phyloP scores from a whole-genome alignment of 64 coral and sea anemone genomes.

The Platygyra sinensis region DNA sequence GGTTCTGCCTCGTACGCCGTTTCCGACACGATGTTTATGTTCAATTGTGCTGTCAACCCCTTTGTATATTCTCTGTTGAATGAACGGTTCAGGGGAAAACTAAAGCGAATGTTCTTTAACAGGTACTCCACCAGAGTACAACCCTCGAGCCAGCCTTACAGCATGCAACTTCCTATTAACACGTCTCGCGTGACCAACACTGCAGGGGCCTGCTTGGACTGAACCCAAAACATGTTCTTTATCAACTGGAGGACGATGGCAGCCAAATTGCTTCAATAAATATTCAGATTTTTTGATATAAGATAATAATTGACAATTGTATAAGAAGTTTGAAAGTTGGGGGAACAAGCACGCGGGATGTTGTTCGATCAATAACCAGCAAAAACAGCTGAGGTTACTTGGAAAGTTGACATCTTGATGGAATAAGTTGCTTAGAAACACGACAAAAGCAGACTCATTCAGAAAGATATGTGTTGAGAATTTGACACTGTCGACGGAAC shows the following conservation, averaged over 20 bases:
- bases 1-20: not conserved
- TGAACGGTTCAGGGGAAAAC: constrained; percentile 18
- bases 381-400: too few relatives aligned
- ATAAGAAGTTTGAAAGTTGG: too few relatives aligned
- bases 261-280: too few relatives aligned
- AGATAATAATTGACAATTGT: too few relatives aligned
- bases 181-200: not conserved
- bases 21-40: constrained; percentile 30
- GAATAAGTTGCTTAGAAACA: too few relatives aligned
- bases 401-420: too few relatives aligned
- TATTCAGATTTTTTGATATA: too few relatives aligned
- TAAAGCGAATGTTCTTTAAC: not conserved
- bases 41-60: constrained; percentile 41
- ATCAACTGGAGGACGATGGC: not conserved
- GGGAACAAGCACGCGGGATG: too few relatives aligned
- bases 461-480: too few relatives aligned
- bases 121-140: not conserved
- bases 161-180: not conserved
- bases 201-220: not conserved
- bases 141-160: not conserved
- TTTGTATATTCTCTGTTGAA: constrained; percentile 40
- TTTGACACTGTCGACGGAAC: too few relatives aligned
- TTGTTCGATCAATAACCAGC: too few relatives aligned
- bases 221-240: not conserved
- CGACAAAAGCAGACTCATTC: too few relatives aligned